A percentile compares a stretch with the other conserved stretches of the same genome.
phyloP scores from a whole-genome alignment of 2,888 invertebrate species.

The Tricholauxania praeusta region DNA sequence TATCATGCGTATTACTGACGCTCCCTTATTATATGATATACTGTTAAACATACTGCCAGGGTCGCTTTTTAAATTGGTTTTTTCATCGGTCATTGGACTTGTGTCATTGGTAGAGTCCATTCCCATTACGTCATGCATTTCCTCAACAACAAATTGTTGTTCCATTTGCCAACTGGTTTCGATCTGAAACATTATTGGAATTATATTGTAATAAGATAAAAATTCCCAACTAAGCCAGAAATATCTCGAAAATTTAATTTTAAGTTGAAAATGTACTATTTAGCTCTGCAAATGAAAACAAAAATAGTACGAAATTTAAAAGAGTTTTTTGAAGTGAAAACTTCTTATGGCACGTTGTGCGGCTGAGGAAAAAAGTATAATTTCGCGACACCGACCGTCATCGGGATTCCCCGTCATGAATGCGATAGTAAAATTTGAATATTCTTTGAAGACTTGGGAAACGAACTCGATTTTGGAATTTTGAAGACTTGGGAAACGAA shows the following conservation, averaged over 20 bases:
- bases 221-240: too few relatives aligned
- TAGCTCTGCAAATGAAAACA: too few relatives aligned
- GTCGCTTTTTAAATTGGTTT: slow-evolving; percentile 70
- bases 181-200: slow-evolving; percentile 72
- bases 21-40: slow-evolving; percentile 77
- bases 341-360: too few relatives aligned
- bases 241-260: background rate
- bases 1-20: slow-evolving; percentile 76
- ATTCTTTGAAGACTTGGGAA: too few relatives aligned
- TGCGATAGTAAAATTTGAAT: too few relatives aligned
- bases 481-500: too few relatives aligned
- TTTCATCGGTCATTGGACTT: slow-evolving; percentile 71
- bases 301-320: too few relatives aligned
- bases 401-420: too few relatives aligned
- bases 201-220: background rate
- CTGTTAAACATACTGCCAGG: slow-evolving; percentile 72
- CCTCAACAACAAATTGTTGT: slow-evolving; percentile 76
- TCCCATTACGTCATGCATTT: slow-evolving; percentile 73
- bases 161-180: slow-evolving; percentile 75
- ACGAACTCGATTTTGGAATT: too few relatives aligned
- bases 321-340: too few relatives aligned
- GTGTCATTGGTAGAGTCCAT: slow-evolving; percentile 72
- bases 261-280: slow-evolving; percentile 31
- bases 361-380: too few relatives aligned
- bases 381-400: too few relatives aligned